These are phyloP conservation scores for Acrocera orbiculus DNA, from an alignment of 2,888 invertebrate species.

Conservation along the genomic window DNA sequence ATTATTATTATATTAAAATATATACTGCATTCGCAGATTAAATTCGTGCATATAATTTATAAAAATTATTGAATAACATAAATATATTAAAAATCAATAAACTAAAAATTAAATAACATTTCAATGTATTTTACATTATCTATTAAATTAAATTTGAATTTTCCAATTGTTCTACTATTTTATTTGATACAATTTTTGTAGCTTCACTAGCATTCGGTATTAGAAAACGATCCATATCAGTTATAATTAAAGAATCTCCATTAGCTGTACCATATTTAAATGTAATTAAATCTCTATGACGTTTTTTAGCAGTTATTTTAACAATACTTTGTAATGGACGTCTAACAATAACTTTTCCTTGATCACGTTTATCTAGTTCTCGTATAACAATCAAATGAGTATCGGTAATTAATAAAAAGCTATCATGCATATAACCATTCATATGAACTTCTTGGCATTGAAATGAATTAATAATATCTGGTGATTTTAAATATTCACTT, in stretches of 20 bases:
- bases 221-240: slow-evolving; percentile 80
- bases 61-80: too few species aligned
- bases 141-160: slow-evolving; percentile 23
- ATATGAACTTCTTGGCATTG: slow-evolving; percentile 84
- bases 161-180: slow-evolving; percentile 49
- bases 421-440: slow-evolving; percentile 76
- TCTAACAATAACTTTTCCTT: slow-evolving; percentile 70
- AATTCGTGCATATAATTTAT: too few species aligned
- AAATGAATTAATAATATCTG: slow-evolving; percentile 71
- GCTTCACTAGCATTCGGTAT: slow-evolving; percentile 85
- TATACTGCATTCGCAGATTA: too few species aligned
- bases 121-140: too few species aligned
- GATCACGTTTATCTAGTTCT: slow-evolving; percentile 57
- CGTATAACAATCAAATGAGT: slow-evolving; percentile 74
- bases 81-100: too few species aligned
- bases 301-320: slow-evolving; percentile 92
- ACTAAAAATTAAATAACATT: too few species aligned
- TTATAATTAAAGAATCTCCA: slow-evolving; percentile 61
- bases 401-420: slow-evolving; percentile 69
- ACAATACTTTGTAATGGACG: slow-evolving; percentile 82
- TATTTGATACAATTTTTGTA: slow-evolving; percentile 75
- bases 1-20: too few species aligned
- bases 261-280: slow-evolving; percentile 86
- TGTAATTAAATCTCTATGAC: slow-evolving; percentile 88
- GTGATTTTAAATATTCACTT: slow-evolving; percentile 61